Conservation (phyloP, 1,140 invertebrate species). For the Trinorchestia longiramus region DNA sequence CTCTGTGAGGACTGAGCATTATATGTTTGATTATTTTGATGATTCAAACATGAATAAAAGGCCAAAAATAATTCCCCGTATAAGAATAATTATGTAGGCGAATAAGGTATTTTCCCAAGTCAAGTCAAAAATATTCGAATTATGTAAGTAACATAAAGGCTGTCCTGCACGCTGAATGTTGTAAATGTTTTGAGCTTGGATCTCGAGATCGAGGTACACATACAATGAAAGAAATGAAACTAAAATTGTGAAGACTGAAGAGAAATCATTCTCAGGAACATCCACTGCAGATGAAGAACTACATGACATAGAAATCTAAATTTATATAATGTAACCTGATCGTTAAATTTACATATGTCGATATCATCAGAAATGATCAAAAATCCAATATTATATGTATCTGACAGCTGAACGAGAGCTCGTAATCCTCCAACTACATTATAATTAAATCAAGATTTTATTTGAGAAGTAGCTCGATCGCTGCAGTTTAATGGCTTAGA, state of each 20-base stretch:
- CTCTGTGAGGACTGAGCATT: too few species aligned
- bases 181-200: too few species aligned
- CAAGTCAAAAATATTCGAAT: too few species aligned
- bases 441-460: not conserved
- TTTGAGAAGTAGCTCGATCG: not conserved
- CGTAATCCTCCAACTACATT: not conserved
- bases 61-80: too few species aligned
- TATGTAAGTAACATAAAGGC: too few species aligned
- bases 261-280: not conserved
- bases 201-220: not conserved
- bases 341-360: not conserved
- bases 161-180: too few species aligned
- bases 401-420: not conserved
- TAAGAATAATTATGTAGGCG: too few species aligned
- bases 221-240: not conserved
- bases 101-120: too few species aligned
- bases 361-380: not conserved
- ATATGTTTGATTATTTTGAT: too few species aligned
- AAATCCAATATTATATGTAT: not conserved
- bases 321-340: not conserved
- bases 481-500: not conserved
- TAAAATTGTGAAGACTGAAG: not conserved
- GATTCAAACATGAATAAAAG: too few species aligned
- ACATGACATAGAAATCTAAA: not conserved
- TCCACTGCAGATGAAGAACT: not conserved